phyloP scores from a whole-genome alignment of 2,888 invertebrate genomes.

The Eurytoma adleriae region DNA sequence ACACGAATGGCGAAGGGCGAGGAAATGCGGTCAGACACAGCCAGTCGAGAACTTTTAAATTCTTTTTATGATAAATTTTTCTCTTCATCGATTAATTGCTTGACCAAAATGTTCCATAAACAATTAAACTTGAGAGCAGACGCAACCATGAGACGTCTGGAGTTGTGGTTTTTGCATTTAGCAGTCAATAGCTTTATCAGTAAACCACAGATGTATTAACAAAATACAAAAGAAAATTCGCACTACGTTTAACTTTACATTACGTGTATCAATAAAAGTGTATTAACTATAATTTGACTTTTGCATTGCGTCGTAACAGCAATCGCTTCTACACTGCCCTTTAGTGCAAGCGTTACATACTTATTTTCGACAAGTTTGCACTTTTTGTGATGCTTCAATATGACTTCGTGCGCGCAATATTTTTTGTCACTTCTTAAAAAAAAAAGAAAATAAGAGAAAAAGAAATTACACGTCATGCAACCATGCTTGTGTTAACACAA shows the following conservation, averaged over 20 bases:
- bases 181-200: constrained; percentile 4
- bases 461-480: constrained; percentile 25
- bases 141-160: constrained; percentile 21
- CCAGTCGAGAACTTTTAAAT: constrained; percentile 52
- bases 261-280: constrained; percentile 31
- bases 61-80: constrained; percentile 35
- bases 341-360: constrained; percentile 24
- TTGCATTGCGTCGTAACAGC: constrained; percentile 31
- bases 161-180: constrained; percentile 24
- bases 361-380: constrained; percentile 27
- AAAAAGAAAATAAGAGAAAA: neutral
- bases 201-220: constrained; percentile 41
- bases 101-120: constrained; percentile 36
- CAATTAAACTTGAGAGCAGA: constrained; percentile 38
- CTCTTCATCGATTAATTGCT: constrained; percentile 37
- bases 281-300: constrained; percentile 47
- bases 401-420: constrained; percentile 38
- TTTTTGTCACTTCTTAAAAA: constrained; percentile 36
- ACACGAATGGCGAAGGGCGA: constrained; percentile 64
- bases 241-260: constrained; percentile 12
- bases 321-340: constrained; percentile 27
- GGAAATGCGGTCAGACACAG: constrained; percentile 57
- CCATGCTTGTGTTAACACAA: constrained; percentile 38
- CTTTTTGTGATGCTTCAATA: constrained; percentile 46
- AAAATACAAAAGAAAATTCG: constrained; percentile 52